phyloP scores from a whole-genome alignment of 1,140 invertebrate genomes.

The Prorops nasuta region DNA sequence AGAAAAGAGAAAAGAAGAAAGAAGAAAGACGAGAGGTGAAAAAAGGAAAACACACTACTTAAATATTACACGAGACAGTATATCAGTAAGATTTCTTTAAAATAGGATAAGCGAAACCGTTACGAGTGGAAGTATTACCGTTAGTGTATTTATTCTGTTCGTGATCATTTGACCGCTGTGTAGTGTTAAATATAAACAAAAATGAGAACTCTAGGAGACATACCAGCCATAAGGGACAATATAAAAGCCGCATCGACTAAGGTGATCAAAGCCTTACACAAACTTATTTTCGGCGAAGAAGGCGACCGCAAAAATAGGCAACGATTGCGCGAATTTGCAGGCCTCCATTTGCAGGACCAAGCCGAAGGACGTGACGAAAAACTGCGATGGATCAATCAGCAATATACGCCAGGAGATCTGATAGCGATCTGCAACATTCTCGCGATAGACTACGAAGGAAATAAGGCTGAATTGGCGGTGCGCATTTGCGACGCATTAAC shows the following conservation, averaged over 20 bases:
- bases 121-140: too few species aligned
- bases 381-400: not conserved
- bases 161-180: too few species aligned
- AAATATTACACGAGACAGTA: not conserved
- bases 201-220: not conserved
- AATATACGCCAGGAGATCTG: slow-evolving; percentile 3
- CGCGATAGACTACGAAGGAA: not conserved
- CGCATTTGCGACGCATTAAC: not conserved
- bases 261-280: not conserved
- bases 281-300: not conserved
- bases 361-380: too few species aligned
- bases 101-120: too few species aligned
- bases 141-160: too few species aligned
- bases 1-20: not conserved
- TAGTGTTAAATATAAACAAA: not conserved
- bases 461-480: not conserved
- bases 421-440: slow-evolving; percentile 13
- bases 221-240: not conserved
- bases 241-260: not conserved
- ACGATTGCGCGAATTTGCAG: slow-evolving; percentile 1
- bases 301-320: not conserved
- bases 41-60: too few species aligned
- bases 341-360: not conserved
- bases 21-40: not conserved
- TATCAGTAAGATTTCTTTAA: not conserved